Percentiles rank a stretch among this genome's conserved stretches.
Evolutionary conservation across 2,888 invertebrate species (phyloP).

Genomic region (Lithophane leautieri): DNA sequence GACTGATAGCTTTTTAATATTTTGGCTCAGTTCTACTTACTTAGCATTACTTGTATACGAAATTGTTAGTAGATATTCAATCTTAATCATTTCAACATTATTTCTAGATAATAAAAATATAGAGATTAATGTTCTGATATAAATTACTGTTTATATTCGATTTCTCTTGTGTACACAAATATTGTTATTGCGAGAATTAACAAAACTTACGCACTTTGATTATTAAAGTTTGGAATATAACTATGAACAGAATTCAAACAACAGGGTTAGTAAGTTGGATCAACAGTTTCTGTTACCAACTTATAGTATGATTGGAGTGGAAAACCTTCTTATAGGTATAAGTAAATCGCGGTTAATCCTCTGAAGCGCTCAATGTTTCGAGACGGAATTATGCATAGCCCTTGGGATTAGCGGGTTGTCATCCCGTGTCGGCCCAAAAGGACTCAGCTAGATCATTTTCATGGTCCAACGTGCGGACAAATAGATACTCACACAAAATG

Average conservation of each 20-base stretch:
- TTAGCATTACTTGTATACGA: slow-evolving; percentile 33
- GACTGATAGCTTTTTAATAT: slow-evolving; percentile 53
- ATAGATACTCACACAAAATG: slow-evolving; percentile 67
- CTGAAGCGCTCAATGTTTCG: slow-evolving; percentile 85
- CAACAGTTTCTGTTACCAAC: slow-evolving; percentile 49
- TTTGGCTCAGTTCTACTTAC: slow-evolving; percentile 25
- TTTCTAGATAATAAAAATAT: slow-evolving; percentile 15
- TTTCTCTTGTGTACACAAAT: slow-evolving; percentile 44
- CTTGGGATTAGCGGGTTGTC: slow-evolving; percentile 86
- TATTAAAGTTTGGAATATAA: slow-evolving; percentile 58
- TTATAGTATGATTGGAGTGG: slow-evolving; percentile 69
- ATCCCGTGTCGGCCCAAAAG: slow-evolving; percentile 80
- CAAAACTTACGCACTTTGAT: slow-evolving; percentile 60
- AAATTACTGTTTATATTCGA: slow-evolving; percentile 51
- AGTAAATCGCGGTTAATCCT: slow-evolving; percentile 85
- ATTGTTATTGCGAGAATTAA: slow-evolving; percentile 47
- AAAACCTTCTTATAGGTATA: slow-evolving; percentile 77
- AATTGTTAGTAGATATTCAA: slow-evolving; percentile 30
- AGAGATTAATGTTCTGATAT: slow-evolving; percentile 11
- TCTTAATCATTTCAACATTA: slow-evolving; percentile 49
- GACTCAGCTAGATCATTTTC: slow-evolving; percentile 82
- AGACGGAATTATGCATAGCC: slow-evolving; percentile 88
- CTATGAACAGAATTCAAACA: slow-evolving; percentile 48
- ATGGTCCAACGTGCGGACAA: slow-evolving; percentile 76
- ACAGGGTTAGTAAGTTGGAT: slow-evolving; percentile 55